phyloP scores from a whole-genome alignment of 1,140 invertebrate species.

The Pinna nobilis region DNA sequence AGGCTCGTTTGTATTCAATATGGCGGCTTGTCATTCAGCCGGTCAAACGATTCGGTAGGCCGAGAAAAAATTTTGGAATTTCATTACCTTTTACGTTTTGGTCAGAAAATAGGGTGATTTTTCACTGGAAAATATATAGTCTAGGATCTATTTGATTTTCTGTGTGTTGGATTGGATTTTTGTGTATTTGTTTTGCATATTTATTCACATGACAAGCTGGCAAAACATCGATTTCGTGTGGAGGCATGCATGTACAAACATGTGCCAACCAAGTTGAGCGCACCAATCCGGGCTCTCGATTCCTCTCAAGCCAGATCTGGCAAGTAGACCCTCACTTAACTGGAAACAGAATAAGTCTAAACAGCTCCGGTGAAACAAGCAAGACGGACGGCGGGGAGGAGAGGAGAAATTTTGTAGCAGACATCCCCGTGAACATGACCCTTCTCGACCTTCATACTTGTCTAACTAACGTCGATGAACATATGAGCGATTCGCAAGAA shows the following conservation, averaged over 20 bases:
- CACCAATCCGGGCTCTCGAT: conserved; percentile 56
- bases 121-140: background rate
- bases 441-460: conserved; percentile 69
- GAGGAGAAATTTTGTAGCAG: conserved; percentile 23
- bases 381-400: conserved; percentile 23
- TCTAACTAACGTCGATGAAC: conserved; percentile 59
- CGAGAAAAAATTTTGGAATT: conserved; percentile 55
- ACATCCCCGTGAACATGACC: conserved; percentile 64
- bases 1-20: conserved; percentile 58
- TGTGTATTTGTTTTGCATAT: conserved; percentile 34
- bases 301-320: conserved; percentile 39
- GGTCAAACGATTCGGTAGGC: conserved; percentile 43
- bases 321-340: conserved; percentile 50
- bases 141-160: conserved; percentile 7
- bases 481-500: conserved; percentile 61
- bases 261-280: conserved; percentile 59
- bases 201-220: conserved; percentile 44
- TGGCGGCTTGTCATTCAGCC: conserved; percentile 65
- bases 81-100: conserved; percentile 37
- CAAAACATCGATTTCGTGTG: conserved; percentile 58
- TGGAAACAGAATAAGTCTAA: conserved; percentile 50
- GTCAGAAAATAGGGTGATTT: conserved; percentile 12
- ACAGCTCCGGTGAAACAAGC: conserved; percentile 34
- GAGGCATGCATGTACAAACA: conserved; percentile 66
- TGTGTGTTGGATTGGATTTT: conserved; percentile 1